Conservation (phyloP, 2,797 vertebrate genomes). For the Enteromius afrohamiltoni region DNA sequence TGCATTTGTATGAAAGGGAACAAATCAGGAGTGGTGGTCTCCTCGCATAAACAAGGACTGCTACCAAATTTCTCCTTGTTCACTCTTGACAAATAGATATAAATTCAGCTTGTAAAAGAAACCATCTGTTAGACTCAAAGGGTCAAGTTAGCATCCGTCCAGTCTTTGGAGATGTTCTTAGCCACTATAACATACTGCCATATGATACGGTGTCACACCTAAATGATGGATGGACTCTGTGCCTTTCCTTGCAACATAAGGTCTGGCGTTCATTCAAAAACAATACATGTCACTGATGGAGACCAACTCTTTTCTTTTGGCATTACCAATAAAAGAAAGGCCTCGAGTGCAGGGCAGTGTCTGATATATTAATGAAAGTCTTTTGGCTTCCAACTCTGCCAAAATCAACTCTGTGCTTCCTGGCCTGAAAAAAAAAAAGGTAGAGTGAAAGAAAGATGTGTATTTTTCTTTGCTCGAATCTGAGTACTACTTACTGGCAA, state of each 20-base stretch:
- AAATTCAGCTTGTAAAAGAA: conserved; percentile 49
- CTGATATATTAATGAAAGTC: conserved; percentile 86
- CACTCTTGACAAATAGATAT: conserved; percentile 47
- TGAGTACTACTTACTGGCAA: conserved; percentile 77
- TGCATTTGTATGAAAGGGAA: conserved; percentile 24
- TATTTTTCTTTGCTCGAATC: conserved; percentile 76
- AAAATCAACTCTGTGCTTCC: conserved; percentile 88
- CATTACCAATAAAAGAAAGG: conserved; percentile 79
- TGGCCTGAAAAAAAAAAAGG: conserved; percentile 76
- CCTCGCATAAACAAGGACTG: conserved; percentile 47
- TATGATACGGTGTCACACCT: conserved; percentile 64
- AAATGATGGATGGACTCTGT: conserved; percentile 68
- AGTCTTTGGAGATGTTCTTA: conserved; percentile 51
- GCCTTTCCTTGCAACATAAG: conserved; percentile 60
- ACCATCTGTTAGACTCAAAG: conserved; percentile 39
- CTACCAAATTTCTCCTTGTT: conserved; percentile 47
- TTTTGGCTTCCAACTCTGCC: conserved; percentile 81
- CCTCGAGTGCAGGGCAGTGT: conserved; percentile 74
- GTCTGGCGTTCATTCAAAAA: conserved; percentile 68
- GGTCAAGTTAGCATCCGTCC: conserved; percentile 21
- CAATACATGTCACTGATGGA: conserved; percentile 82
- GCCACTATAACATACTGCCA: conserved; percentile 63
- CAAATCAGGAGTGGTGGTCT: conserved; percentile 45
- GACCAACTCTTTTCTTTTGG: conserved; percentile 79
- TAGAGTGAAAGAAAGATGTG: conserved; percentile 72